Evolutionary conservation across 2,888 invertebrate genomes (phyloP).

Genomic region (Hydroisotoma schaefferi): DNA sequence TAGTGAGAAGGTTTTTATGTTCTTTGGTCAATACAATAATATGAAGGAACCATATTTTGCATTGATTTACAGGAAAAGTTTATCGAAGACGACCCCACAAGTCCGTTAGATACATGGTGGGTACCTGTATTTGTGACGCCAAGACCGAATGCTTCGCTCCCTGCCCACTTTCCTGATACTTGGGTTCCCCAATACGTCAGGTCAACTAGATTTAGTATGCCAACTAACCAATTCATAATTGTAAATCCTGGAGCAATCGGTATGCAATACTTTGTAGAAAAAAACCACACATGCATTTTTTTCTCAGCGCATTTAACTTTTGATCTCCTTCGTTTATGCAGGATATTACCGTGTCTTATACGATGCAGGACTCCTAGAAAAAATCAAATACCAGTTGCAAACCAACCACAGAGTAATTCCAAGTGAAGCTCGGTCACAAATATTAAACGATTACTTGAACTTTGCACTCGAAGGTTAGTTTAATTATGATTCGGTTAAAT

Average conservation of each 20-base stretch:
- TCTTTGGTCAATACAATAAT: no score
- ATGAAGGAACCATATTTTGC: no score
- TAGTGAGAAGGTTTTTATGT: no score
- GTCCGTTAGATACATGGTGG: constrained; percentile 30
- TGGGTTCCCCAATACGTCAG: constrained; percentile 32
- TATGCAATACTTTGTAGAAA: constrained; percentile 6
- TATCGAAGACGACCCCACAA: constrained; percentile 20
- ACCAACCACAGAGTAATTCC: constrained; percentile 18
- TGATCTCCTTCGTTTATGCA: neutral
- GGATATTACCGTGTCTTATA: constrained; percentile 33
- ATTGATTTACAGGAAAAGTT: constrained; percentile 25
- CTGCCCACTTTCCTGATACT: constrained; percentile 24
- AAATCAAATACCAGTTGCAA: constrained; percentile 14
- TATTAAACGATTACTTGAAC: constrained; percentile 34
- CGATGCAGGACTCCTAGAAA: neutral
- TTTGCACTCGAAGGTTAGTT: constrained; percentile 25
- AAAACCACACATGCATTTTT: neutral
- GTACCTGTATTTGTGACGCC: constrained; percentile 27
- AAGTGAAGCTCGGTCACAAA: constrained; percentile 20
- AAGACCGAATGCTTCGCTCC: constrained; percentile 14
- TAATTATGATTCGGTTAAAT: constrained; percentile 4
- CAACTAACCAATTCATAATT: constrained; percentile 22
- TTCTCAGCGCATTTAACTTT: no score
- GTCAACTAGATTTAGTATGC: constrained; percentile 13
- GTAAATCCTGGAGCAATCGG: constrained; percentile 33